These are phyloP conservation scores for Prietella phreatophila DNA, from an alignment of 2,113 vertebrate species.

Conservation along the genomic window DNA sequence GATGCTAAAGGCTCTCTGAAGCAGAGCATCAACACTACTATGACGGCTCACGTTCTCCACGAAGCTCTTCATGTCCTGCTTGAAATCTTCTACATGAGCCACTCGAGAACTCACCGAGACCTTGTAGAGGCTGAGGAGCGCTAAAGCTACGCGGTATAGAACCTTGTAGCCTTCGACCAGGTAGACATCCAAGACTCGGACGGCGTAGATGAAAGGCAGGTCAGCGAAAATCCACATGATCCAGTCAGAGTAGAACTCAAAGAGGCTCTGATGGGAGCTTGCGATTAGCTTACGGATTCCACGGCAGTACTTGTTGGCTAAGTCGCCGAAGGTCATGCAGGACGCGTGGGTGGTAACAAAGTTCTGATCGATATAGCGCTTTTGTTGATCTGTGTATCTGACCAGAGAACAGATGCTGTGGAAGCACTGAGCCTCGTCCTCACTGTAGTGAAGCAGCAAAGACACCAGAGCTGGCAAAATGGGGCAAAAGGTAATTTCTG, in stretches of 20 bases:
- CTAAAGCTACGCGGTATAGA: slow-evolving; percentile 81
- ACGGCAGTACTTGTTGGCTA: slow-evolving; percentile 83
- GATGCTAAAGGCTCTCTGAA: slow-evolving; percentile 80
- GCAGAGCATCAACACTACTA: slow-evolving; percentile 68
- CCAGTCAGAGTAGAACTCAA: slow-evolving; percentile 85
- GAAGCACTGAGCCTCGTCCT: slow-evolving; percentile 83
- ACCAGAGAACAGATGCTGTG: slow-evolving; percentile 77
- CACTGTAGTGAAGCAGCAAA: slow-evolving; percentile 83
- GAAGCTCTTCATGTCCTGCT: slow-evolving; percentile 77
- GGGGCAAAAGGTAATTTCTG: slow-evolving; percentile 81
- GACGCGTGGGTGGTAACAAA: slow-evolving; percentile 81
- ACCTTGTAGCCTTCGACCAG: slow-evolving; percentile 86
- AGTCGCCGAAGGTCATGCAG: slow-evolving; percentile 86
- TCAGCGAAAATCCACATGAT: slow-evolving; percentile 84
- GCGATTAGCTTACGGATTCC: slow-evolving; percentile 82
- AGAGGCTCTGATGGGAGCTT: slow-evolving; percentile 76
- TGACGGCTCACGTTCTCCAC: slow-evolving; percentile 72
- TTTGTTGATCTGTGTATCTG: slow-evolving; percentile 75
- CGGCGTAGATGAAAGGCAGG: slow-evolving; percentile 80
- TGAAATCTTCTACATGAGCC: slow-evolving; percentile 73
- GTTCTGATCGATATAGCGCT: slow-evolving; percentile 80
- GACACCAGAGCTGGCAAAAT: slow-evolving; percentile 78
- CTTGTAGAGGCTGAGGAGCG: slow-evolving; percentile 80
- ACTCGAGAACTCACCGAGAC: slow-evolving; percentile 69
- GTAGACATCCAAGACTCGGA: slow-evolving; percentile 81